A percentile compares a stretch with the other conserved stretches of the same genome.
Conservation (phyloP, 2,797 vertebrate species). For the Myotis pilosus region DNA sequence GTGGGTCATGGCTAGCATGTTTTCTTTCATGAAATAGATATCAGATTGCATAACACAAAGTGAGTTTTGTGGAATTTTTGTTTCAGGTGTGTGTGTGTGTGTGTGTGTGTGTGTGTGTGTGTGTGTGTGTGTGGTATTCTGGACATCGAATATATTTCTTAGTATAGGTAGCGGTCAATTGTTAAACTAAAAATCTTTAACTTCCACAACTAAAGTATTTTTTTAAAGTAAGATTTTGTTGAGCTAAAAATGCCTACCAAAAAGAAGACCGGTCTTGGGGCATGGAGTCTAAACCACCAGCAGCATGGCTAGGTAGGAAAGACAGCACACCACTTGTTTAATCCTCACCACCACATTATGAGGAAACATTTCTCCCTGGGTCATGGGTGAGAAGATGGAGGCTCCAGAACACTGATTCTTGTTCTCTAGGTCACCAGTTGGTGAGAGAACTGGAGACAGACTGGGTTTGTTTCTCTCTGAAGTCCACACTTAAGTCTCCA, state of each 20-base stretch:
- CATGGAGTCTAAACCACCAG: no score
- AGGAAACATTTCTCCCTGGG: not conserved
- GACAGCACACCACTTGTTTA: not conserved
- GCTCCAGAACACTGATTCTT: not conserved
- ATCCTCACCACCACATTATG: not conserved
- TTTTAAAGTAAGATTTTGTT: not conserved
- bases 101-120: not conserved
- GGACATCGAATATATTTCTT: not conserved
- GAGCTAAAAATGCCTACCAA: not conserved
- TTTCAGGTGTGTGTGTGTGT: not conserved
- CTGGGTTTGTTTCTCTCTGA: not conserved
- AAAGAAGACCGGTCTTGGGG: not conserved
- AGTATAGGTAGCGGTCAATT: not conserved
- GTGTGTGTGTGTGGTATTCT: not conserved
- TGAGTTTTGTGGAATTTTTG: not conserved
- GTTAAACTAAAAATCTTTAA: not conserved
- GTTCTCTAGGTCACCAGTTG: not conserved
- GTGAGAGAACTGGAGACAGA: not conserved
- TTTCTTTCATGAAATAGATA: not conserved
- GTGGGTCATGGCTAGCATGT: not conserved
- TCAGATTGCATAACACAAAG: not conserved
- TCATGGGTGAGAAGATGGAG: not conserved
- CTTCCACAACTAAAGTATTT: not conserved
- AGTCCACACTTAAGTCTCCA: not conserved
- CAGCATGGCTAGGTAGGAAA: not conserved